Conservation (phyloP, 2,113 vertebrate species). For the Scartelaos histophorus region DNA sequence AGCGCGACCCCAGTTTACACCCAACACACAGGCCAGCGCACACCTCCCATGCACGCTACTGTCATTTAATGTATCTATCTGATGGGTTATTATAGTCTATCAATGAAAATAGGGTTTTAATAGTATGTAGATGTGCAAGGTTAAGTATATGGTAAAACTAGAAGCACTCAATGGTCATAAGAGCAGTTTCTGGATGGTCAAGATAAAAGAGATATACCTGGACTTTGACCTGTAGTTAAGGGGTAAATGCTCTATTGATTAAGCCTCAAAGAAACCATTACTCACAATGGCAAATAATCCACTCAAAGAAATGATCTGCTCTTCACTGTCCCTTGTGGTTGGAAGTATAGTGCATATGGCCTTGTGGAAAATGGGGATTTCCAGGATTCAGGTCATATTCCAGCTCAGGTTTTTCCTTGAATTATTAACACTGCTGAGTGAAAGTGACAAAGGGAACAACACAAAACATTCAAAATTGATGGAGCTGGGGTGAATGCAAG, state of each 20-base stretch:
- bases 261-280: neutral
- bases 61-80: neutral
- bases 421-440: neutral
- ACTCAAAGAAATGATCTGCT: neutral
- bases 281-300: slow-evolving; percentile 1
- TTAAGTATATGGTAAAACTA: neutral
- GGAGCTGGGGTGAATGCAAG: neutral
- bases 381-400: neutral
- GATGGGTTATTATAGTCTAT: neutral
- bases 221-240: neutral
- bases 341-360: neutral
- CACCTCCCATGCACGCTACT: neutral
- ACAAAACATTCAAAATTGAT: neutral
- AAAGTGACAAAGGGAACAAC: neutral
- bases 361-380: neutral
- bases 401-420: neutral
- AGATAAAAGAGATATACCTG: neutral
- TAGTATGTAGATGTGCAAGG: neutral
- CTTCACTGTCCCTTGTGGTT: neutral
- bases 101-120: neutral
- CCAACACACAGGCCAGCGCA: neutral
- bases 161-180: neutral
- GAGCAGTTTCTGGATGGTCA: neutral
- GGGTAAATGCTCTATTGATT: slow-evolving; percentile 6
- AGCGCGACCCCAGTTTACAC: neutral